Evolutionary conservation across 1,140 invertebrate species (phyloP).

Genomic region (Chelonus insularis): DNA sequence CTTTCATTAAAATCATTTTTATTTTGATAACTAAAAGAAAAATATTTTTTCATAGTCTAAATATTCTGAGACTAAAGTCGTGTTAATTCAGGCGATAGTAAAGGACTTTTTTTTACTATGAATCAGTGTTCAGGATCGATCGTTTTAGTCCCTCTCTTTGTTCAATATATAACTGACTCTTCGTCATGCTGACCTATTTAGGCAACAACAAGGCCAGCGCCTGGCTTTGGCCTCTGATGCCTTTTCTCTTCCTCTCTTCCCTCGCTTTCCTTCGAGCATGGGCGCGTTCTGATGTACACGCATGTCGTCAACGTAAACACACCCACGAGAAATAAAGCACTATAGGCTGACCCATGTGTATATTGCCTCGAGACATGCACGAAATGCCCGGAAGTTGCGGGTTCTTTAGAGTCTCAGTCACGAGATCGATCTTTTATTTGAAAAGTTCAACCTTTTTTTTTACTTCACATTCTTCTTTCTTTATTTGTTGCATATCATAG

Average conservation of each 20-base stretch:
- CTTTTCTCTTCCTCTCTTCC: slow-evolving; percentile 16
- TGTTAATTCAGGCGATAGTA: no score
- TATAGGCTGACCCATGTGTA: background rate
- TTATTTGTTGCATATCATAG: background rate
- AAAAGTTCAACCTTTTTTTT: background rate
- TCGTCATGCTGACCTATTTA: slow-evolving; percentile 30
- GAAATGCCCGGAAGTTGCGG: slow-evolving; percentile 17
- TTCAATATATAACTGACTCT: slow-evolving; percentile 13
- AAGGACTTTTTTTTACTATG: background rate
- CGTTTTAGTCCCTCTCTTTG: slow-evolving; percentile 8
- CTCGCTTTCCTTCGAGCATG: slow-evolving; percentile 9
- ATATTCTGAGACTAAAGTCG: no score
- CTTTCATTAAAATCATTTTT: no score
- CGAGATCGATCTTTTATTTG: slow-evolving; percentile 7
- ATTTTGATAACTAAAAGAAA: no score
- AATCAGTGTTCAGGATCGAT: background rate
- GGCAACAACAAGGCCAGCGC: slow-evolving; percentile 28
- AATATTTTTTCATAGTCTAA: no score
- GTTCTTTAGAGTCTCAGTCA: background rate
- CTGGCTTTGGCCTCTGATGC: slow-evolving; percentile 30
- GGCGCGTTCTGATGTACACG: slow-evolving; percentile 1
- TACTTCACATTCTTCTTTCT: background rate
- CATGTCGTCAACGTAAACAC: slow-evolving; percentile 17
- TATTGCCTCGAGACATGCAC: background rate
- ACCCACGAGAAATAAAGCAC: slow-evolving; percentile 17